Evolutionary conservation across 1,140 invertebrate genomes (phyloP).

Genomic region (Atta cephalotes): DNA sequence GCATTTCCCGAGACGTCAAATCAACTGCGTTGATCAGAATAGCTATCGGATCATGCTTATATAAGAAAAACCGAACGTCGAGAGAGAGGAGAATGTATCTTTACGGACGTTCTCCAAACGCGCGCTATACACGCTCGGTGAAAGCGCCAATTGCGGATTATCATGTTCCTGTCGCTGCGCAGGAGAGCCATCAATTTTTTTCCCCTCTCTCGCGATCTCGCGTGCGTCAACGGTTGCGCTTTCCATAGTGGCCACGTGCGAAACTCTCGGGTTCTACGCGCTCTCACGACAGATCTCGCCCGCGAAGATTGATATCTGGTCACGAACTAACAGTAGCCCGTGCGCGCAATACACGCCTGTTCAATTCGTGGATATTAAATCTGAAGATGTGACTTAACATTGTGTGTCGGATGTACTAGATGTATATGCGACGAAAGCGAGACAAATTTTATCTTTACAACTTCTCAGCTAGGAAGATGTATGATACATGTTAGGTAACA

Average conservation of each 20-base stretch:
- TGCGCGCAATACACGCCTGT: slow-evolving; percentile 36
- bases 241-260: slow-evolving; percentile 63
- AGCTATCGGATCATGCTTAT: slow-evolving; percentile 15
- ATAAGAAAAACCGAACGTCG: slow-evolving; percentile 23
- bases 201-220: slow-evolving; percentile 46
- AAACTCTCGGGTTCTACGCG: slow-evolving; percentile 52
- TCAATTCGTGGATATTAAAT: slow-evolving; percentile 52
- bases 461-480: background rate
- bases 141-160: slow-evolving; percentile 61
- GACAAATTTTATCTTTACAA: background rate
- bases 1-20: background rate
- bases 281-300: slow-evolving; percentile 54
- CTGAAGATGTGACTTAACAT: slow-evolving; percentile 43
- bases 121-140: slow-evolving; percentile 31
- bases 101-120: slow-evolving; percentile 37
- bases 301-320: slow-evolving; percentile 66
- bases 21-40: background rate
- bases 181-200: slow-evolving; percentile 49
- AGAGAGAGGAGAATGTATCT: background rate
- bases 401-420: background rate
- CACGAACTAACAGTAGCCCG: slow-evolving; percentile 26
- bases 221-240: slow-evolving; percentile 58
- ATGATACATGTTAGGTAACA: background rate
- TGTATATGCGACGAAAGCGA: background rate
- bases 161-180: slow-evolving; percentile 54